phyloP scores from a whole-genome alignment of 1,140 invertebrate genomes.

The Drosophila punjabiensis region DNA sequence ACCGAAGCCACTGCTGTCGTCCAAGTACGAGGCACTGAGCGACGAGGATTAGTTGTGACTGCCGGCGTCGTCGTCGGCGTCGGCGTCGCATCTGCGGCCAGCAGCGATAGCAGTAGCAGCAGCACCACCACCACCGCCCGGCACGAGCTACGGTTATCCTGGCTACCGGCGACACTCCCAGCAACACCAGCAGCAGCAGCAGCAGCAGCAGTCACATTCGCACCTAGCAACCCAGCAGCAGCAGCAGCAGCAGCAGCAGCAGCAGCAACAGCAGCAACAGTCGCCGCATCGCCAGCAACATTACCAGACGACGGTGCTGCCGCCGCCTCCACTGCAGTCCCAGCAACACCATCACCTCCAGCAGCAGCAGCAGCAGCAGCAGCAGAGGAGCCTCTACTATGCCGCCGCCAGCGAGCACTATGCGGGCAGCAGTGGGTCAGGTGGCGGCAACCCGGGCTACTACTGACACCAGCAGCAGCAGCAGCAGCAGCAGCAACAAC shows the following conservation, averaged over 20 bases:
- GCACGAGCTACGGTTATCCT: conserved; percentile 46
- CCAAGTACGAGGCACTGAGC: conserved; percentile 94
- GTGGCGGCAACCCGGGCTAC: conserved; percentile 39
- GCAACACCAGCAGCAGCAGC: conserved; percentile 33
- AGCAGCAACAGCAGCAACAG: conserved; percentile 17
- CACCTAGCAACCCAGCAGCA: conserved; percentile 26
- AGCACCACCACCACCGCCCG: conserved; percentile 29
- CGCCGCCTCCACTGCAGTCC: conserved; percentile 59
- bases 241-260: conserved; percentile 25
- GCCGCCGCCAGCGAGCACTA: conserved; percentile 37
- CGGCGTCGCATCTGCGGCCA: conserved; percentile 64
- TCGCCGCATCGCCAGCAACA: conserved; percentile 35
- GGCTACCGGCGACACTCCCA: conserved; percentile 47
- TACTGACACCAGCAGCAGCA: conserved; percentile 17
- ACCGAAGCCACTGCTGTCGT: conserved; percentile 92
- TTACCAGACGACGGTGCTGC: conserved; percentile 42
- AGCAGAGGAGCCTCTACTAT: conserved; percentile 44
- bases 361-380: conserved; percentile 36
- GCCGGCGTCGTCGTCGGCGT: conserved; percentile 80
- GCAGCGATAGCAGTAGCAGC: conserved; percentile 42
- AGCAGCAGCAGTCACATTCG: conserved; percentile 6
- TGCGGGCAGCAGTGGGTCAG: conserved; percentile 11
- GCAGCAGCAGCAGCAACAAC: not conserved
- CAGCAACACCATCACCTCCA: conserved; percentile 35
- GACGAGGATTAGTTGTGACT: conserved; percentile 92